Percentiles rank a stretch among this genome's conserved stretches.
phyloP scores from a whole-genome alignment of 2,888 invertebrate genomes.

The Rhimphoctona megacephalus region DNA sequence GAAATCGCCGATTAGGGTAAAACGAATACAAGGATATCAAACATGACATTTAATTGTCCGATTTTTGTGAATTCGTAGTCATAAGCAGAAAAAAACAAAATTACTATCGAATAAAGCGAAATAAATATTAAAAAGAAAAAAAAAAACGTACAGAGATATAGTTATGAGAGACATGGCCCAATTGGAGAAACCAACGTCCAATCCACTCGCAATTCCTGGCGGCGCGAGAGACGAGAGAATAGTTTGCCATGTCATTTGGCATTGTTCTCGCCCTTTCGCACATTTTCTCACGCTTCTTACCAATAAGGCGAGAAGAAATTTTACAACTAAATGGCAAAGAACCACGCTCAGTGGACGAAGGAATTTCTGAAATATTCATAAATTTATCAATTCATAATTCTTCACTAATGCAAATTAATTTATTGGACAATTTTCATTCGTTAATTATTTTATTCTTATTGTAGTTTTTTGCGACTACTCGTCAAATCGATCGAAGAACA shows the following conservation, averaged over 20 bases:
- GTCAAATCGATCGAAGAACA: too few species aligned
- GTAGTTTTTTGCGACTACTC: too few species aligned
- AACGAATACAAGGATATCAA: too few species aligned
- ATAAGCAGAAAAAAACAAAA: not conserved
- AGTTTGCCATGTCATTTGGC: constrained; percentile 90
- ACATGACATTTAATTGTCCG: not conserved
- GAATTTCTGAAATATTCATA: constrained; percentile 88
- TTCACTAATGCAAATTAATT: not conserved
- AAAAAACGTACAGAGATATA: constrained; percentile 91
- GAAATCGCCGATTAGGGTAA: not conserved
- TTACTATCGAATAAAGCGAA: not conserved
- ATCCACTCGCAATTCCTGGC: constrained; percentile 96
- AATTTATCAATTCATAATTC: not conserved
- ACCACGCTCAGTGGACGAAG: constrained; percentile 96
- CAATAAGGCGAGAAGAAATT: constrained; percentile 92
- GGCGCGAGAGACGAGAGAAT: constrained; percentile 93
- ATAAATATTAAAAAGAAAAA: not conserved
- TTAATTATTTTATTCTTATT: constrained; percentile 15
- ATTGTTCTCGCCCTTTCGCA: constrained; percentile 88
- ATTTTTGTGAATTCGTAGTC: not conserved
- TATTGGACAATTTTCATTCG: not conserved
- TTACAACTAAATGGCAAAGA: constrained; percentile 94
- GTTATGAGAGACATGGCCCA: constrained; percentile 98
- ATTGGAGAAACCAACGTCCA: constrained; percentile 99
- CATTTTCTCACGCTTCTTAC: constrained; percentile 88